Evolutionary conservation across 2,888 invertebrate species (phyloP).

Genomic region (Melanostoma mellinum): DNA sequence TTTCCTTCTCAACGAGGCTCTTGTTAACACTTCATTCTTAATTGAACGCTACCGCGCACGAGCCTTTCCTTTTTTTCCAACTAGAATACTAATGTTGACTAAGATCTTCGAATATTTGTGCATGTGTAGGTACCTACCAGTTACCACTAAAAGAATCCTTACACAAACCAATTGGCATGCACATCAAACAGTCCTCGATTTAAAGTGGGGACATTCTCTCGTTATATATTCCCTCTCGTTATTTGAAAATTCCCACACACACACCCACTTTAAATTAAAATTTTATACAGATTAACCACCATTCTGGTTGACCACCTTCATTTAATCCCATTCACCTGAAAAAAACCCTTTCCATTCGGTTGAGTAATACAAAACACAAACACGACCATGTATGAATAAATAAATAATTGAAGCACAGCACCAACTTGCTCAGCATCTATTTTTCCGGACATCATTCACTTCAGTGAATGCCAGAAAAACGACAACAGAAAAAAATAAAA

Average conservation of each 20-base stretch:
- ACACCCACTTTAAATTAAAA: constrained; percentile 8
- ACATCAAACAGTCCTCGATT: background rate
- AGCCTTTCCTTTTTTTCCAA: too few relatives aligned
- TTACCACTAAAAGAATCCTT: too few relatives aligned
- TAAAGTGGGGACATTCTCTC: background rate
- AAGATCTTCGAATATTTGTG: too few relatives aligned
- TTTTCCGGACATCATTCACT: constrained; percentile 23
- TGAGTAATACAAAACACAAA: constrained; percentile 16
- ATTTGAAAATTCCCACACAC: background rate
- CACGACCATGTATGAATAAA: background rate
- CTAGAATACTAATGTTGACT: too few relatives aligned
- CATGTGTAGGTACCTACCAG: too few relatives aligned
- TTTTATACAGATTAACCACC: background rate
- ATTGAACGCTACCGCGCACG: too few relatives aligned
- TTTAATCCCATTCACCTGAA: constrained; percentile 14
- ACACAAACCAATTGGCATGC: too few relatives aligned
- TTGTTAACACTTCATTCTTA: too few relatives aligned
- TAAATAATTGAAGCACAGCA: background rate
- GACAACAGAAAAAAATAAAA: background rate
- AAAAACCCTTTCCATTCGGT: background rate
- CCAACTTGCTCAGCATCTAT: constrained; percentile 6
- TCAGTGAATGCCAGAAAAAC: background rate
- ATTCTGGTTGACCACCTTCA: constrained; percentile 12
- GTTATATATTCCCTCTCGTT: background rate
- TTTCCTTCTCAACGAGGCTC: too few relatives aligned